Percentiles rank a stretch among this genome's conserved stretches.
These are phyloP conservation scores for Sebastes schlegelii DNA, from an alignment of 2,113 vertebrate genomes.

Conservation along the genomic window DNA sequence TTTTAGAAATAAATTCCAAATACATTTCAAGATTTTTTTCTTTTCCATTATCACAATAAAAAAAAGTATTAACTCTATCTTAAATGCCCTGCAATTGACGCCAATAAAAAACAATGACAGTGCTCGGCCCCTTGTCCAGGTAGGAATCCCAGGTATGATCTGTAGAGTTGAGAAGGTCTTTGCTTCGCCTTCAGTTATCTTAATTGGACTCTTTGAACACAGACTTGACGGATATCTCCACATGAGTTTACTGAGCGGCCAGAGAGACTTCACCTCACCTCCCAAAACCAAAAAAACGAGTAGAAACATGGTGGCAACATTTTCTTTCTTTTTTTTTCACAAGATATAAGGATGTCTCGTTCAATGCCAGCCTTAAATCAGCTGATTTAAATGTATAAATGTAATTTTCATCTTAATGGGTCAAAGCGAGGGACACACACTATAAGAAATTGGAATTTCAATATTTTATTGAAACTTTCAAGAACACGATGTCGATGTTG, in stretches of 20 bases:
- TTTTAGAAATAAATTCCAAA: background rate
- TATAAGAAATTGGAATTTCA: conserved; percentile 64
- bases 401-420: background rate
- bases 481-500: conserved; percentile 86
- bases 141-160: conserved; percentile 64
- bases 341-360: too few relatives aligned
- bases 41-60: too few relatives aligned
- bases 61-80: background rate
- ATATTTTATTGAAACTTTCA: conserved; percentile 93
- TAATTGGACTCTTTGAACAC: conserved; percentile 37
- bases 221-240: background rate
- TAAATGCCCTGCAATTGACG: background rate
- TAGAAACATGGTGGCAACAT: background rate
- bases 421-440: conserved; percentile 24
- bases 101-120: conserved; percentile 1
- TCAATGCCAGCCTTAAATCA: background rate
- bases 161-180: conserved; percentile 9
- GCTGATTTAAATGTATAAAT: background rate
- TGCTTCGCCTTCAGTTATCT: conserved; percentile 29
- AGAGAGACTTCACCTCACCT: conserved; percentile 4
- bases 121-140: conserved; percentile 28
- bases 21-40: background rate
- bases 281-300: background rate
- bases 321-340: background rate
- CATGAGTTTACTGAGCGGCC: background rate